Percentiles rank a stretch among this genome's conserved stretches.
Conservation (phyloP, 2,888 invertebrate genomes). For the Pseudococcus viburni region DNA sequence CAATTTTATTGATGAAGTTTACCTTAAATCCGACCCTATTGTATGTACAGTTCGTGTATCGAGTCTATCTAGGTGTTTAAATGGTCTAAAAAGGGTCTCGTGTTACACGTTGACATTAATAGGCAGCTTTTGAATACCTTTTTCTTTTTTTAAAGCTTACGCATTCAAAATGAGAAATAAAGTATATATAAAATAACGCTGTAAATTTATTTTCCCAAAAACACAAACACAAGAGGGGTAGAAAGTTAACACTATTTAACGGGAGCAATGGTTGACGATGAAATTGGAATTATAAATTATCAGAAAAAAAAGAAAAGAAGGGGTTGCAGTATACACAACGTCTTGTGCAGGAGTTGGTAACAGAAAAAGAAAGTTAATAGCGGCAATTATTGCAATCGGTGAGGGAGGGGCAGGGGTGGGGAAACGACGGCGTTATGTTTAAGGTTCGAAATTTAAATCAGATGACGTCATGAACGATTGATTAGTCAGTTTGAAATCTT, state of each 20-base stretch:
- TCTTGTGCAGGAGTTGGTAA: constrained; percentile 46
- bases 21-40: neutral
- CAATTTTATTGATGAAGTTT: constrained; percentile 18
- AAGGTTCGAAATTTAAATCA: constrained; percentile 64
- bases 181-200: constrained; percentile 23
- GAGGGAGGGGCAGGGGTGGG: neutral
- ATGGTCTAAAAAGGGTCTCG: constrained; percentile 29
- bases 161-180: constrained; percentile 33
- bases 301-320: constrained; percentile 21
- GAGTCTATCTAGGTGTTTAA: constrained; percentile 8
- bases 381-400: constrained; percentile 30
- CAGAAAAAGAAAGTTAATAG: constrained; percentile 58
- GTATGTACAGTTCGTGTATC: neutral
- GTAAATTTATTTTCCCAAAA: constrained; percentile 39
- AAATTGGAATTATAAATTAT: constrained; percentile 39
- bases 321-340: constrained; percentile 5
- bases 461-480: constrained; percentile 66
- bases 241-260: constrained; percentile 45
- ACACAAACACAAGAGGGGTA: neutral
- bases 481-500: constrained; percentile 66
- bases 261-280: constrained; percentile 18
- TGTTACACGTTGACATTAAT: constrained; percentile 61
- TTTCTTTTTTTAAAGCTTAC: neutral
- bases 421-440: neutral
- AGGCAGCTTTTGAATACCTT: constrained; percentile 48